phyloP scores from a whole-genome alignment of 2,113 vertebrate genomes.

The Petroica traversi region DNA sequence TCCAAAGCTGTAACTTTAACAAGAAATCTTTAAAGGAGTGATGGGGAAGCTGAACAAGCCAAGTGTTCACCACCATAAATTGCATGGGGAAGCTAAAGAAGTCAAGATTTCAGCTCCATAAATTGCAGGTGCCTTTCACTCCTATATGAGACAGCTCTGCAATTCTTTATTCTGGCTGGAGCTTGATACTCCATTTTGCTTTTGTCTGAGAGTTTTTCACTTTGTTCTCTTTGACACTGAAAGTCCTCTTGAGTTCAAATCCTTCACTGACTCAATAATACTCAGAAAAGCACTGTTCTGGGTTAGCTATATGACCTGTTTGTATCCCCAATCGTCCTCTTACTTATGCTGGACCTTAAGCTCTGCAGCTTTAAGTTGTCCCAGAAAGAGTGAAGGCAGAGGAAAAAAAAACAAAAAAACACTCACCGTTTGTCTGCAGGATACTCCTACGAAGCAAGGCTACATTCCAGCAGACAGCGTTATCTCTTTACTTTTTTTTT shows the following conservation, averaged over 20 bases:
- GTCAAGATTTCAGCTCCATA: not conserved
- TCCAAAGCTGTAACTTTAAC: conserved; percentile 18
- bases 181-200: not conserved
- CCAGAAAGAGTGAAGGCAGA: no score
- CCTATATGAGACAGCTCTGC: not conserved
- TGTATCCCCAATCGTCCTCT: no score
- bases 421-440: no score
- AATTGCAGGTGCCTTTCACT: conserved; percentile 19
- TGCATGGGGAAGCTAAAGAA: not conserved
- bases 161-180: conserved; percentile 16
- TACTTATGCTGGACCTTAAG: no score
- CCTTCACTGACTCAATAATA: not conserved
- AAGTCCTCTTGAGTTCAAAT: not conserved
- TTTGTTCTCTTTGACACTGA: not conserved
- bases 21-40: not conserved
- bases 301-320: no score
- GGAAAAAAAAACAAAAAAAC: no score
- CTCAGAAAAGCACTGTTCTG: no score
- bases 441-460: no score
- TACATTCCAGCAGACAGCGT: no score
- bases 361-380: no score
- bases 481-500: no score
- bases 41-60: not conserved
- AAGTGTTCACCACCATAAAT: not conserved
- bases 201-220: not conserved